These are phyloP conservation scores for Listrodromus nycthemerus DNA, from an alignment of 2,888 invertebrate genomes.

Conservation along the genomic window DNA sequence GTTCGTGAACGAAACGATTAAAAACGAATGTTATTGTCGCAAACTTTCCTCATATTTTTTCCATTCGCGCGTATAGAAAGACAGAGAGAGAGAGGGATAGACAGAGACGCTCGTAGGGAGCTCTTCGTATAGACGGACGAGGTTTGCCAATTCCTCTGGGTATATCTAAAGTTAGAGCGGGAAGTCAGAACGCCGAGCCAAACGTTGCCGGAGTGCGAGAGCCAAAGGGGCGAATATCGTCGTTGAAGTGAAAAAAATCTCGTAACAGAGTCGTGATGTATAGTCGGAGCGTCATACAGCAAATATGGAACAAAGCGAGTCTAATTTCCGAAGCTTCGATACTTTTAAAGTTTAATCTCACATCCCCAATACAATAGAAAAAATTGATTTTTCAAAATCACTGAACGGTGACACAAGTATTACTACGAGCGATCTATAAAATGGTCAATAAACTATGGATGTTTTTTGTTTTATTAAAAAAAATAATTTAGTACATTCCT, in stretches of 20 bases:
- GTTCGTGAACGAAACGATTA: slow-evolving; percentile 13
- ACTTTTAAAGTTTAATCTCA: not conserved
- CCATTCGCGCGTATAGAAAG: not conserved
- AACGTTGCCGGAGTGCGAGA: slow-evolving; percentile 59
- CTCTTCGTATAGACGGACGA: slow-evolving; percentile 39
- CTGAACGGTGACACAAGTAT: not conserved
- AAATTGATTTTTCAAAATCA: not conserved
- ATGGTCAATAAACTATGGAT: not conserved
- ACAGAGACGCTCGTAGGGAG: slow-evolving; percentile 34
- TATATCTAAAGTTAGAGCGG: slow-evolving; percentile 79
- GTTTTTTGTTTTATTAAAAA: not conserved
- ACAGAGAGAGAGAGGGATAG: slow-evolving; percentile 6
- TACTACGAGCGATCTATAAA: not conserved
- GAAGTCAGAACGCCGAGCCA: slow-evolving; percentile 73
- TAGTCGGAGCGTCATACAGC: slow-evolving; percentile 21
- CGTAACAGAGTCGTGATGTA: slow-evolving; percentile 10
- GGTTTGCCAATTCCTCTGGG: slow-evolving; percentile 77
- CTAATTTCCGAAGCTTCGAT: not conserved
- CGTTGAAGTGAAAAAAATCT: slow-evolving; percentile 54
- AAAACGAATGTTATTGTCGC: not conserved
- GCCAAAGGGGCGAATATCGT: slow-evolving; percentile 63
- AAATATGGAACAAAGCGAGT: slow-evolving; percentile 17
- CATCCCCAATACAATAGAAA: not conserved
- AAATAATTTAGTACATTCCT: not conserved
- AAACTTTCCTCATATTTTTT: slow-evolving; percentile 18